Conservation (phyloP, 1,140 invertebrate species). For the Thaumatotibia leucotreta region DNA sequence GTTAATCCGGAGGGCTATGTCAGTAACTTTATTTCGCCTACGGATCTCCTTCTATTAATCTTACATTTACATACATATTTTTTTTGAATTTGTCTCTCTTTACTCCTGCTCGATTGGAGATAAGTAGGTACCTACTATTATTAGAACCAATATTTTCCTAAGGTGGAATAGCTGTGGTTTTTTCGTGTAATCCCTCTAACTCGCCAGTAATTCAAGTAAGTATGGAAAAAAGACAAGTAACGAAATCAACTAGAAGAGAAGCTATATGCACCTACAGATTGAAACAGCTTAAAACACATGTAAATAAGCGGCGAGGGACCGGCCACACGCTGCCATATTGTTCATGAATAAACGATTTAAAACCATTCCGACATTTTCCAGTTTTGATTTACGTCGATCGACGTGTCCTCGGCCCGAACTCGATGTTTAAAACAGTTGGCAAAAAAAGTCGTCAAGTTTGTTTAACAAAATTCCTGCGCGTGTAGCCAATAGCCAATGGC, state of each 20-base stretch:
- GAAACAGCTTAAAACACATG: background rate
- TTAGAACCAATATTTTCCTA: too few species aligned
- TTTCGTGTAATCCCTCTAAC: too few species aligned
- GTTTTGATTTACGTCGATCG: slow-evolving; percentile 1
- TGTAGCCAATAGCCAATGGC: background rate
- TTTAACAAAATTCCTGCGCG: background rate
- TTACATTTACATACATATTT: too few species aligned
- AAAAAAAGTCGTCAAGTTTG: background rate
- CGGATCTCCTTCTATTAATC: too few species aligned
- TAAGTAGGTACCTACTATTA: too few species aligned
- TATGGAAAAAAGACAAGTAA: background rate
- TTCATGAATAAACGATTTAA: slow-evolving; percentile 12
- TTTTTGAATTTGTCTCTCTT: too few species aligned
- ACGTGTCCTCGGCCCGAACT: background rate
- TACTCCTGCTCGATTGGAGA: too few species aligned
- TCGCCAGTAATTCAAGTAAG: background rate
- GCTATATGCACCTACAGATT: too few species aligned
- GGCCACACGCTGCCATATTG: background rate
- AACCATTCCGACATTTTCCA: background rate
- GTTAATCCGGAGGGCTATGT: too few species aligned
- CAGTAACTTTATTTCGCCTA: too few species aligned
- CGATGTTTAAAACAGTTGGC: background rate
- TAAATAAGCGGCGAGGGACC: background rate
- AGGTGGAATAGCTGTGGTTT: too few species aligned
- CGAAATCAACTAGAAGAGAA: background rate